These are phyloP conservation scores for Macrotus californicus DNA, from an alignment of 2,113 vertebrate species.

Conservation along the genomic window DNA sequence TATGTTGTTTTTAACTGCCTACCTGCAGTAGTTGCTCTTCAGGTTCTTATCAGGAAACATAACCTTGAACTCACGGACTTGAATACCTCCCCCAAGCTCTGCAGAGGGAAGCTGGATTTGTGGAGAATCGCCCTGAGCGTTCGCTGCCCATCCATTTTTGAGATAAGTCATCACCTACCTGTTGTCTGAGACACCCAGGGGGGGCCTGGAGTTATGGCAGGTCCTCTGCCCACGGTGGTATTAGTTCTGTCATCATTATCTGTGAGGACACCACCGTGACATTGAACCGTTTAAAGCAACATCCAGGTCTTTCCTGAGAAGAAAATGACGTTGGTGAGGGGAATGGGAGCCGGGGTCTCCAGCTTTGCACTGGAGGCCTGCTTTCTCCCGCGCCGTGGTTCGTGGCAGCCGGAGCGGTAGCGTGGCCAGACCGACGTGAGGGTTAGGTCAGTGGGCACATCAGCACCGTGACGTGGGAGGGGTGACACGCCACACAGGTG, in stretches of 20 bases:
- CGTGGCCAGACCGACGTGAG: fast-evolving
- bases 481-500: background rate
- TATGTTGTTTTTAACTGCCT: background rate
- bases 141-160: background rate
- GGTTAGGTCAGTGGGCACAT: fast-evolving
- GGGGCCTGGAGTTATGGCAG: background rate
- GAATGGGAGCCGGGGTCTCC: background rate
- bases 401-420: fast-evolving
- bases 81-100: background rate
- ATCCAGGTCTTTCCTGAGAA: background rate
- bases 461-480: fast-evolving
- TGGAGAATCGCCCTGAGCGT: background rate
- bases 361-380: background rate
- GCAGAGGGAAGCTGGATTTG: background rate
- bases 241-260: conserved; percentile 7
- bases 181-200: background rate
- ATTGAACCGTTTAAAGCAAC: background rate
- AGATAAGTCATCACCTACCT: conserved; percentile 37
- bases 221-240: background rate
- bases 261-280: background rate
- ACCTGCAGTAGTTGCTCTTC: background rate
- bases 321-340: background rate
- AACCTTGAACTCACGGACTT: background rate
- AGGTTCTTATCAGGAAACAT: background rate
- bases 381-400: background rate